phyloP scores from a whole-genome alignment of 2,888 invertebrate genomes.

The Tetranychus piercei region DNA sequence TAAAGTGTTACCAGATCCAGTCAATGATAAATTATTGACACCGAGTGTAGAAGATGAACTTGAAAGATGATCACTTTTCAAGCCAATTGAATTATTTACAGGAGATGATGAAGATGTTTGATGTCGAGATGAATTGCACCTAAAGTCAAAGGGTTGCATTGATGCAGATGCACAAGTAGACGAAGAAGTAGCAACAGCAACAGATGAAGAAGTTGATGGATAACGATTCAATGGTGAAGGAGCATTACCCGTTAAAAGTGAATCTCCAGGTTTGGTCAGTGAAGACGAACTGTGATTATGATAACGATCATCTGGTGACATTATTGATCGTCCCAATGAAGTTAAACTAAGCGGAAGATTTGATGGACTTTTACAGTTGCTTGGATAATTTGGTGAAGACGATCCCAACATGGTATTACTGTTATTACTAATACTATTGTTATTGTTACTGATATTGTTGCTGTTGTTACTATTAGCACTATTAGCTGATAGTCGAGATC shows the following conservation, averaged over 20 bases:
- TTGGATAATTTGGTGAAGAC: background rate
- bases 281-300: background rate
- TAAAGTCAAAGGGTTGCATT: constrained; percentile 79
- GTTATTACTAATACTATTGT: background rate
- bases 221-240: constrained; percentile 10
- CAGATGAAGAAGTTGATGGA: background rate
- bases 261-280: too few relatives aligned
- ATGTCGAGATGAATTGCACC: constrained; percentile 40
- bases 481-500: background rate
- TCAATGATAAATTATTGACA: background rate
- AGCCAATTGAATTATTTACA: background rate
- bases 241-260: constrained; percentile 15
- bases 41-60: background rate
- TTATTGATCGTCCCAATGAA: background rate
- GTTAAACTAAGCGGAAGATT: background rate
- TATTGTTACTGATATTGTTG: background rate
- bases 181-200: constrained; percentile 42
- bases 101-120: constrained; percentile 6
- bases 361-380: background rate
- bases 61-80: background rate
- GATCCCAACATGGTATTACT: background rate
- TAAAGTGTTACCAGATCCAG: background rate
- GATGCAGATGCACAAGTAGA: constrained; percentile 75
- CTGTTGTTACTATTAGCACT: background rate
- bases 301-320: background rate